These are phyloP conservation scores for Parnassius mnemosyne DNA, from an alignment of 2,888 invertebrate genomes.

Conservation along the genomic window DNA sequence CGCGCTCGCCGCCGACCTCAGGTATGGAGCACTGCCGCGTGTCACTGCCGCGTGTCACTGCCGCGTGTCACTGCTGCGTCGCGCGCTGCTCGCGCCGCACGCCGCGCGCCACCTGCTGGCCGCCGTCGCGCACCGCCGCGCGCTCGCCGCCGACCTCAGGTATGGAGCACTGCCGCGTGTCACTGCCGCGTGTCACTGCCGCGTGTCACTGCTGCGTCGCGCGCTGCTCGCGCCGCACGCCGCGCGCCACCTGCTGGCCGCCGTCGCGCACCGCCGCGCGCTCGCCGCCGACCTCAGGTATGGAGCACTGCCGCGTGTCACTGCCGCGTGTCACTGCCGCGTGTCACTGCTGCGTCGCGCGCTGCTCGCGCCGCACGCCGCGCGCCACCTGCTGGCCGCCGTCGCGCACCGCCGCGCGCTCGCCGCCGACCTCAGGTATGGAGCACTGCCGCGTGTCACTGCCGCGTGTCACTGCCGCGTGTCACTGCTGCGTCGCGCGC, in stretches of 20 bases:
- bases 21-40: slow-evolving; percentile 31
- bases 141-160: slow-evolving; percentile 85
- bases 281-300: slow-evolving; percentile 84
- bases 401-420: slow-evolving; percentile 86
- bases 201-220: slow-evolving; percentile 44
- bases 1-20: slow-evolving; percentile 85
- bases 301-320: too few relatives aligned
- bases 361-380: slow-evolving; percentile 83
- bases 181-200: too few relatives aligned
- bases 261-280: slow-evolving; percentile 85
- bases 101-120: slow-evolving; percentile 73
- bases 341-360: slow-evolving; percentile 65
- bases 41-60: too few relatives aligned
- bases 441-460: too few relatives aligned
- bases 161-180: background rate
- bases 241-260: slow-evolving; percentile 75
- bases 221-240: slow-evolving; percentile 85
- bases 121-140: slow-evolving; percentile 85
- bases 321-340: too few relatives aligned
- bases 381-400: slow-evolving; percentile 78
- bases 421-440: slow-evolving; percentile 82
- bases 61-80: slow-evolving; percentile 83
- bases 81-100: slow-evolving; percentile 85
- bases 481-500: slow-evolving; percentile 76
- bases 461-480: slow-evolving; percentile 42